These are phyloP conservation scores for Lanistes nyassanus DNA, from an alignment of 1,140 invertebrate species.

Conservation along the genomic window DNA sequence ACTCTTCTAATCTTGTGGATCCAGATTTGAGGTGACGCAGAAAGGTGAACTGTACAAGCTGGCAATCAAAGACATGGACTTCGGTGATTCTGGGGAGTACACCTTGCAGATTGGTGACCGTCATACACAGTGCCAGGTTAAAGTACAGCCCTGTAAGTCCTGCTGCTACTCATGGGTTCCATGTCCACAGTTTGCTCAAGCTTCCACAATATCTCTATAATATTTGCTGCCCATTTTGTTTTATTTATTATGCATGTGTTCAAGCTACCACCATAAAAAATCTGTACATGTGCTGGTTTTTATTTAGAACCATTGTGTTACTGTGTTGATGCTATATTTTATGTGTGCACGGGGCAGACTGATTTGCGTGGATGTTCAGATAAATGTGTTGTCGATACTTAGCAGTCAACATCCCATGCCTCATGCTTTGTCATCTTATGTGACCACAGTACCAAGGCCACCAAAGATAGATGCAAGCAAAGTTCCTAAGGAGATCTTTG, in stretches of 20 bases:
- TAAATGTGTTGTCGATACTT: no score
- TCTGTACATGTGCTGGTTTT: neutral
- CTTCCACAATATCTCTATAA: neutral
- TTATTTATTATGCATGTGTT: neutral
- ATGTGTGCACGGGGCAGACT: no score
- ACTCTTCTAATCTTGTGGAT: slow-evolving; percentile 6
- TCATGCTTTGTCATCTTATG: slow-evolving; percentile 15
- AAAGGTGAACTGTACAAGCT: slow-evolving; percentile 62
- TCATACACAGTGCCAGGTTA: slow-evolving; percentile 56
- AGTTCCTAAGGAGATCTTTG: slow-evolving; percentile 64
- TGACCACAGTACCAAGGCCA: slow-evolving; percentile 65
- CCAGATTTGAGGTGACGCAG: slow-evolving; percentile 50
- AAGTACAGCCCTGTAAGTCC: slow-evolving; percentile 57
- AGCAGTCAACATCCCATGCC: neutral
- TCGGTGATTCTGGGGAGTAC: slow-evolving; percentile 62
- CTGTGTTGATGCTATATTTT: no score
- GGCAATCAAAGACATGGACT: slow-evolving; percentile 54
- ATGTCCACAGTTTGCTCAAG: neutral
- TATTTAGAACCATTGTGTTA: no score
- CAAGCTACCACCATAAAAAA: neutral
- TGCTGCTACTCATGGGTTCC: neutral
- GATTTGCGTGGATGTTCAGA: no score
- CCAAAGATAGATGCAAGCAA: slow-evolving; percentile 66
- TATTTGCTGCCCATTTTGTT: neutral
- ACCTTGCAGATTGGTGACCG: slow-evolving; percentile 64